Base-by-base conservation (phyloP, 2,797 vertebrate species). In the Myiotriccus ornatus region DNA sequence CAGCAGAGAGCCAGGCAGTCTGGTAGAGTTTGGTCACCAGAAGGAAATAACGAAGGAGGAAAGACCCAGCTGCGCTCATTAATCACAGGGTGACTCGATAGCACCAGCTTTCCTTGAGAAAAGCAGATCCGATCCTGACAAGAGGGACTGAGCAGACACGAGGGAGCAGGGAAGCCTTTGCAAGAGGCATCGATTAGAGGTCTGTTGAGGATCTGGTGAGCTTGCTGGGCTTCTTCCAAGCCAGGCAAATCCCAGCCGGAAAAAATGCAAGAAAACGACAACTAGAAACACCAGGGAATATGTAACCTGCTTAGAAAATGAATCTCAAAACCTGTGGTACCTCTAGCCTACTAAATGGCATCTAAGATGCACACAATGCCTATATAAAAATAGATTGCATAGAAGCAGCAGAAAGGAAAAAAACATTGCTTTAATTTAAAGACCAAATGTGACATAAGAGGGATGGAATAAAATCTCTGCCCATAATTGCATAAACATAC, bases 121-220 rank as follows among this genome's bases (percentile, higher is more conserved):
- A 53, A 49, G 52, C 41, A 53, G 75, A 35, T 44, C 47, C 53
- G 89, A 35, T 55, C 18, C 80, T 71, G 46, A 41, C 20, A 46
- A 84, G 46, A 55, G 24, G 17, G 30, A 1, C 27, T 41, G 69
- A 55, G 47, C 30, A 21, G 59, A 12, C 32, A 11, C 0, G 2
- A 46, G 34, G 43, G 43, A 87, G 56, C 27, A n/a, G 76, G 46
- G 65, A 64, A 89, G 8, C 9, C 10, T 64, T 62, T 43, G 49
- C 9, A 24, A 23, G 56, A 69, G 53, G 37, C 0, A 0, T 65
- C 8, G 3, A 2, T 21, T 25, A 7, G 39, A 87, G 14, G 14
- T 15, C 12, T 3, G 0, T 2, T 0, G 0, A 25, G 8, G 41
- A 55, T 28, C 17, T 1, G 0, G 32, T 0, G 1, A 20, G 22